A percentile compares a stretch with the other conserved stretches of the same genome.
phyloP scores from a whole-genome alignment of 53 echinoderm and acorn worm species.

The Pentamera pediparva region DNA sequence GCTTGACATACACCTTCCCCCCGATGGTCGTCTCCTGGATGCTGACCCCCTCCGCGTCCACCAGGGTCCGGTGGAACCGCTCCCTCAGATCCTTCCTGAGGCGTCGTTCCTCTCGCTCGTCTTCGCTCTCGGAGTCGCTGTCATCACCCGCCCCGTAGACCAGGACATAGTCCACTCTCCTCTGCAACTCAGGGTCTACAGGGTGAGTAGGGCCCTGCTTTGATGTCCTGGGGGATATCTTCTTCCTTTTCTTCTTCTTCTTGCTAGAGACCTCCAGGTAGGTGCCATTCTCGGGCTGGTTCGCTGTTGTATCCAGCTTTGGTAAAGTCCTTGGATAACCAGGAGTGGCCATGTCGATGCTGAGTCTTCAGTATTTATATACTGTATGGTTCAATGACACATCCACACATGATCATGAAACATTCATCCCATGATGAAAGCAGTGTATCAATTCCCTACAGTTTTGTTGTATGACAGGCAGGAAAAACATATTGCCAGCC shows the following conservation, averaged over 20 bases:
- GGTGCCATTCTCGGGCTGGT: background rate
- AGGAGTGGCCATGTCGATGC: too few species aligned
- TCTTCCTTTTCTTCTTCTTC: conserved; percentile 55
- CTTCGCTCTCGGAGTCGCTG: conserved; percentile 34
- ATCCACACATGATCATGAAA: too few species aligned
- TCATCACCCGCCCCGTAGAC: conserved; percentile 52
- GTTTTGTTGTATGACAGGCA: too few species aligned
- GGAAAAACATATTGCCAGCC: too few species aligned
- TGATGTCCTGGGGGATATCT: conserved; percentile 20
- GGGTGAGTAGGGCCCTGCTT: too few species aligned
- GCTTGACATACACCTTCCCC: conserved; percentile 57
- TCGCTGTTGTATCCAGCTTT: conserved; percentile 9
- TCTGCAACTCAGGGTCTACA: conserved; percentile 31
- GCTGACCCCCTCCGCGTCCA: conserved; percentile 43
- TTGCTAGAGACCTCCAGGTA: conserved; percentile 30
- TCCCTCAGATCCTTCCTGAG: conserved; percentile 36
- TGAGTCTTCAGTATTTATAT: too few species aligned
- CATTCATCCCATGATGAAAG: too few species aligned
- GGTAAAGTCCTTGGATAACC: conserved; percentile 15
- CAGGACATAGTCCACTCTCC: conserved; percentile 64
- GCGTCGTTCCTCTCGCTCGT: conserved; percentile 46
- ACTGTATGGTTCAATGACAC: too few species aligned
- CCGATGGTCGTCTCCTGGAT: conserved; percentile 57
- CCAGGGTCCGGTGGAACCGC: conserved; percentile 55
- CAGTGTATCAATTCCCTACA: too few species aligned